phyloP scores from a whole-genome alignment of 2,797 vertebrate genomes.

The Mormyrops attenuatus region DNA sequence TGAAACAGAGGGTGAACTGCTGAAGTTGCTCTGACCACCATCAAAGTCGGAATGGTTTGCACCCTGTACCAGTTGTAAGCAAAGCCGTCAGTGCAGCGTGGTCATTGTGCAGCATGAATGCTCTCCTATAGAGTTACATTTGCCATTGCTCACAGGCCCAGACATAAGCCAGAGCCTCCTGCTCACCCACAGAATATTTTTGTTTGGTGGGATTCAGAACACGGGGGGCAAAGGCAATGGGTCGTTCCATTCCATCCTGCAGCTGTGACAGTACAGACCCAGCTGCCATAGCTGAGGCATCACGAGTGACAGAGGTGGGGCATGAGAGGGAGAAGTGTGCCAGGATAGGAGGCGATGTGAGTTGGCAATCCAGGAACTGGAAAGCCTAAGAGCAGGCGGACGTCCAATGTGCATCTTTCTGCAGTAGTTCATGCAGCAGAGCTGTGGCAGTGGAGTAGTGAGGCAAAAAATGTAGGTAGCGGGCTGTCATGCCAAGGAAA shows the following conservation, averaged over 20 bases:
- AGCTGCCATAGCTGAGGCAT: neutral
- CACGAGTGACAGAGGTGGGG: neutral
- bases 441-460: neutral
- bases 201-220: neutral
- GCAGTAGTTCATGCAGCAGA: neutral
- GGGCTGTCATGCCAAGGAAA: neutral
- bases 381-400: neutral
- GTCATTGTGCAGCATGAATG: neutral
- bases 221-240: neutral
- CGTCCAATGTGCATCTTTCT: neutral
- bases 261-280: neutral
- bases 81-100: neutral
- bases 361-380: neutral
- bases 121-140: constrained; percentile 12
- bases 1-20: constrained; percentile 3
- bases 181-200: neutral
- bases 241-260: neutral
- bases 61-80: neutral
- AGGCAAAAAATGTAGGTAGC: neutral
- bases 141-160: neutral
- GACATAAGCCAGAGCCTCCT: neutral
- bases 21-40: constrained; percentile 7
- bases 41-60: neutral
- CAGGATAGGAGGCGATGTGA: neutral
- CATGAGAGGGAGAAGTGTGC: neutral